phyloP scores from a whole-genome alignment of 2,888 invertebrate genomes.

The Phlogophora meticulosa region DNA sequence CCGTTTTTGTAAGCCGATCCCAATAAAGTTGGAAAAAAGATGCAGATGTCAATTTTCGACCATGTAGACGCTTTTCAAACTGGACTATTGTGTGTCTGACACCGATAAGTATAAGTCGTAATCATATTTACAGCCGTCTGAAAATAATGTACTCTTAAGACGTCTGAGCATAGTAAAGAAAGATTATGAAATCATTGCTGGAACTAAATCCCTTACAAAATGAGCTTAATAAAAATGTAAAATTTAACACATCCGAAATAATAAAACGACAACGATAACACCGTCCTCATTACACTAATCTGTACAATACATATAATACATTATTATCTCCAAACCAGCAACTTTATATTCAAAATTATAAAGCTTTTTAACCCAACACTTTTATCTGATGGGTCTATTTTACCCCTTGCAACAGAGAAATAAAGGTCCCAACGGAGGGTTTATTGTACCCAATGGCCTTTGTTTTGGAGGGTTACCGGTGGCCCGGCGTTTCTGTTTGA shows the following conservation, averaged over 20 bases:
- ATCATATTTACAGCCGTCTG: too few relatives aligned
- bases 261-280: conserved; percentile 10
- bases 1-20: too few relatives aligned
- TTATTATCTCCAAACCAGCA: conserved; percentile 28
- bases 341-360: conserved; percentile 43
- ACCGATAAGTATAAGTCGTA: too few relatives aligned
- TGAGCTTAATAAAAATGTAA: not conserved
- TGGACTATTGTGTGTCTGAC: too few relatives aligned
- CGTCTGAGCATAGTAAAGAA: too few relatives aligned
- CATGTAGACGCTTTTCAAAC: too few relatives aligned
- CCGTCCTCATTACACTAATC: conserved; percentile 34
- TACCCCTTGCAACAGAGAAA: conserved; percentile 53
- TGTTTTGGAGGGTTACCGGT: conserved; percentile 64
- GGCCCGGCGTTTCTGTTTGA: conserved; percentile 68
- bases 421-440: conserved; percentile 49
- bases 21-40: too few relatives aligned
- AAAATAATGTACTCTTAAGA: too few relatives aligned
- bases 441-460: conserved; percentile 61
- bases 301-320: not conserved
- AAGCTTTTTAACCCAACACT: conserved; percentile 50
- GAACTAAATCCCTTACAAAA: too few relatives aligned
- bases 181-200: too few relatives aligned
- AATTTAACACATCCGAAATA: conserved; percentile 8
- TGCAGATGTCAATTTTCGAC: too few relatives aligned
- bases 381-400: conserved; percentile 53